A percentile compares a stretch with the other conserved stretches of the same genome.
Conservation (phyloP, 1,140 invertebrate genomes). For the Leguminivora glycinivorella region DNA sequence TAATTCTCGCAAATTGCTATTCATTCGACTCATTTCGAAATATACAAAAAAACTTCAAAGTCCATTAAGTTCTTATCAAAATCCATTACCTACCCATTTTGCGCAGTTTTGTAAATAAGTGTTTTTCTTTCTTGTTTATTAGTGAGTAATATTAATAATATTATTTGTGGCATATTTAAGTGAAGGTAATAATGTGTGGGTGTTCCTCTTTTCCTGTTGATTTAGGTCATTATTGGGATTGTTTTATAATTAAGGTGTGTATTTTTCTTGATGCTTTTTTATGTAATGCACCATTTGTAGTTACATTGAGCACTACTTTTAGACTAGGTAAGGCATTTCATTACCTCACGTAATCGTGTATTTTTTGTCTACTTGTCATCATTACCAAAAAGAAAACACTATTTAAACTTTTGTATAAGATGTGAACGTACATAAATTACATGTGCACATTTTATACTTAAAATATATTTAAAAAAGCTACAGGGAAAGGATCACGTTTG, state of each 20-base stretch:
- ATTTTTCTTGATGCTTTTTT: constrained; percentile 36
- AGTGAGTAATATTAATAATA: constrained; percentile 23
- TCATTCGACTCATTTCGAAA: background rate
- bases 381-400: no score
- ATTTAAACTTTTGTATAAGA: no score
- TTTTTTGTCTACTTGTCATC: no score
- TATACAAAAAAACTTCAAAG: background rate
- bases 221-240: constrained; percentile 73
- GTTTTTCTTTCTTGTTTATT: constrained; percentile 27
- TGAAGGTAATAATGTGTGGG: constrained; percentile 29
- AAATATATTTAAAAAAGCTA: no score
- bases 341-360: background rate
- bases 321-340: background rate
- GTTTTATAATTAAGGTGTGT: constrained; percentile 70
- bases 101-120: constrained; percentile 34
- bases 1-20: background rate
- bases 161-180: constrained; percentile 33
- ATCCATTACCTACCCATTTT: background rate
- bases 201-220: constrained; percentile 56
- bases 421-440: no score
- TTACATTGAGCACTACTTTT: background rate
- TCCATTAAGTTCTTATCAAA: constrained; percentile 4
- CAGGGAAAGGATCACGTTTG: no score
- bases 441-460: no score
- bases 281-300: constrained; percentile 7